Percentiles rank a stretch among this genome's conserved stretches.
phyloP scores from a whole-genome alignment of 2,888 invertebrate species.

The Caenorhabditis sp. region DNA sequence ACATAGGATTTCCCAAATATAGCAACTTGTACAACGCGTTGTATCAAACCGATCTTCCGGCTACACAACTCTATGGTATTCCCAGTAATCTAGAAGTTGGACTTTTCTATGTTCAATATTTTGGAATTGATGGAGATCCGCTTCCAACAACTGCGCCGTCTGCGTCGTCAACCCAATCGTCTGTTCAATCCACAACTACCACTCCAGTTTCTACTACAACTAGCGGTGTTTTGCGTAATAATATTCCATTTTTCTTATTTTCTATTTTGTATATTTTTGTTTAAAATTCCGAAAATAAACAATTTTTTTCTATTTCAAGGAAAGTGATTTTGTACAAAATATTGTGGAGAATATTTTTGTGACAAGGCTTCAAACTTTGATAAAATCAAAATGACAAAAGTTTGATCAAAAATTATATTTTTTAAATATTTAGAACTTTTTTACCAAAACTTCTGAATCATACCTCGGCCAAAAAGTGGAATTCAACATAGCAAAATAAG shows the following conservation, averaged over 20 bases:
- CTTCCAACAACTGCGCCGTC: neutral
- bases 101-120: neutral
- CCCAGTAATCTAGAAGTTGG: neutral
- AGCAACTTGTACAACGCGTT: neutral
- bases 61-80: neutral
- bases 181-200: neutral
- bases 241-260: neutral
- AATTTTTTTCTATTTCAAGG: too few relatives aligned
- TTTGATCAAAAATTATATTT: too few relatives aligned
- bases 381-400: too few relatives aligned
- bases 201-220: neutral
- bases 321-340: neutral
- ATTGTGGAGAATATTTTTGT: too few relatives aligned
- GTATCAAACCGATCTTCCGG: neutral
- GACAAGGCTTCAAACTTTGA: too few relatives aligned
- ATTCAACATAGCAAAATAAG: too few relatives aligned
- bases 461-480: too few relatives aligned
- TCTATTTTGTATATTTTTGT: neutral
- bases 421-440: too few relatives aligned
- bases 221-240: neutral
- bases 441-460: too few relatives aligned
- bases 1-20: too few relatives aligned
- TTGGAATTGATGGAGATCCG: neutral
- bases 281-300: neutral
- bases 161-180: neutral